A percentile compares a stretch with the other conserved stretches of the same genome.
Evolutionary conservation across 2,888 invertebrate genomes (phyloP).

Genomic region (Parasteatoda lunata): DNA sequence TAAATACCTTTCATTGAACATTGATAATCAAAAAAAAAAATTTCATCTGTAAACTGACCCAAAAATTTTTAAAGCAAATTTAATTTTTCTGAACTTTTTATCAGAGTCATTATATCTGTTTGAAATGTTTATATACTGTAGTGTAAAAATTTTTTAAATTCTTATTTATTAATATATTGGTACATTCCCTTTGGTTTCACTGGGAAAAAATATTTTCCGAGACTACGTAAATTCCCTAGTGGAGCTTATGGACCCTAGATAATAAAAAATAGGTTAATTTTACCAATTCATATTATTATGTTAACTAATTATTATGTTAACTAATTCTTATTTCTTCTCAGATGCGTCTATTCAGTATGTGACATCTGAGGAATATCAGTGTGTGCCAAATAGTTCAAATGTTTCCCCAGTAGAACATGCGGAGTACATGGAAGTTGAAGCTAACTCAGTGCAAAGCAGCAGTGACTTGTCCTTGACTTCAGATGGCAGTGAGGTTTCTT

Average conservation of each 20-base stretch:
- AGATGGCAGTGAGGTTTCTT: slow-evolving; percentile 44
- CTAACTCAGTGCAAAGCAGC: slow-evolving; percentile 50
- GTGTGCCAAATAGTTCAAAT: slow-evolving; percentile 43
- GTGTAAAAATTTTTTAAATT: too few species aligned
- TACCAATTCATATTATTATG: not conserved
- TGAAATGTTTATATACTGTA: too few species aligned
- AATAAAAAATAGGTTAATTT: not conserved
- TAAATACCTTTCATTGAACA: too few species aligned
- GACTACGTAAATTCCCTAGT: too few species aligned
- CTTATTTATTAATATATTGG: too few species aligned
- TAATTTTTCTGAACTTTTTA: too few species aligned
- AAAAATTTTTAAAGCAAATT: too few species aligned
- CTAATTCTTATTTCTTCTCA: not conserved
- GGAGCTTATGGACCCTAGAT: not conserved
- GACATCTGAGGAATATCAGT: slow-evolving; percentile 37
- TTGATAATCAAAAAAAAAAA: too few species aligned
- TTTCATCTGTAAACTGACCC: too few species aligned
- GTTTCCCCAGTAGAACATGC: slow-evolving; percentile 26
- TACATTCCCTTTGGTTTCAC: too few species aligned
- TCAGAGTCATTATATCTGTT: too few species aligned
- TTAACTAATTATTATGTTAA: not conserved
- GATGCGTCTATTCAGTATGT: slow-evolving; percentile 38
- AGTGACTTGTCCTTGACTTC: slow-evolving; percentile 38
- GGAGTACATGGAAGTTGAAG: slow-evolving; percentile 59
- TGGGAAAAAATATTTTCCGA: too few species aligned